phyloP scores from a whole-genome alignment of 2,888 invertebrate species.

The Boloria euphrosyne region DNA sequence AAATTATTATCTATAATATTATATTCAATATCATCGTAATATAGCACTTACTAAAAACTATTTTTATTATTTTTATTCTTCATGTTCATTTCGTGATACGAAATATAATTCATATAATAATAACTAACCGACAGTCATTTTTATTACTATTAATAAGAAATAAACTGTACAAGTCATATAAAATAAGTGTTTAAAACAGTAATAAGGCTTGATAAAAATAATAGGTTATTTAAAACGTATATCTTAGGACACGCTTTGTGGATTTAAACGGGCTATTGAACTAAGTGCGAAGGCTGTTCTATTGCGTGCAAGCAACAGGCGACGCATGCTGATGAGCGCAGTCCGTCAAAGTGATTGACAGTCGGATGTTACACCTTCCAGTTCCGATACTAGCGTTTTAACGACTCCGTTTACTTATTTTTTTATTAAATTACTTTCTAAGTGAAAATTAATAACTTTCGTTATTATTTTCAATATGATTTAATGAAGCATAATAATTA shows the following conservation, averaged over 20 bases:
- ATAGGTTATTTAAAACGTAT: slow-evolving; percentile 13
- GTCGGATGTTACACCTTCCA: slow-evolving; percentile 47
- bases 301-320: slow-evolving; percentile 34
- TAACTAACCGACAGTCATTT: too few species aligned
- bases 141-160: neutral
- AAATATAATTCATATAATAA: too few species aligned
- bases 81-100: too few species aligned
- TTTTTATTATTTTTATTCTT: too few species aligned
- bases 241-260: slow-evolving; percentile 20
- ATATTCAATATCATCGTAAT: neutral
- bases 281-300: slow-evolving; percentile 31
- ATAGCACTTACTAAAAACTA: too few species aligned
- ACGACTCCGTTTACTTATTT: slow-evolving; percentile 9
- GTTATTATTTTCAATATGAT: too few species aligned
- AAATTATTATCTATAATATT: slow-evolving; percentile 27
- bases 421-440: neutral
- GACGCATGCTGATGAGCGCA: slow-evolving; percentile 35
- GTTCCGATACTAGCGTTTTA: slow-evolving; percentile 39
- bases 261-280: slow-evolving; percentile 22
- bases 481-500: too few species aligned
- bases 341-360: slow-evolving; percentile 43
- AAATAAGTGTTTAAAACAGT: neutral
- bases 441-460: neutral
- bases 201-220: neutral
- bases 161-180: neutral